Evolutionary conservation across 2,888 invertebrate genomes (phyloP), one percentile per base, ranked within the genome.

Genomic region (Philhelius pedissequus): DNA sequence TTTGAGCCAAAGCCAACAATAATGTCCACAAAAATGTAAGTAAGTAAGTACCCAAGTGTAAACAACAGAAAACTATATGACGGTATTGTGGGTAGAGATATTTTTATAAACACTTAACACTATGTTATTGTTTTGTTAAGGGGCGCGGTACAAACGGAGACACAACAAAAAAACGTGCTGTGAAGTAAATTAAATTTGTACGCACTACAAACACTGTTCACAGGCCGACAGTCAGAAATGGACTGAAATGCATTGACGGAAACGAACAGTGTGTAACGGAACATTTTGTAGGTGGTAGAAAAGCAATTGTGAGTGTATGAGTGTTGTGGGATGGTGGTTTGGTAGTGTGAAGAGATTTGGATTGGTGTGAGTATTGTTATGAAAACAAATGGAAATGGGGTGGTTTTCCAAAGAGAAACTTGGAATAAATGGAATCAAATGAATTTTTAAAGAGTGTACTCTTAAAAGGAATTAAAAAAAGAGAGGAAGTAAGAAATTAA

Each of bases 151-250:
- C 20, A 66, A 25, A 32, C 32, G 78, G 71, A 70, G 75, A 20
- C 80, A 68, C 70, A 75, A 76, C 52, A n/a, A 74, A 4, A 80
- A 22, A 84, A 84, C 84, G 84, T 84, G 80, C 43, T 68, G 18
- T 35, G 13, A 13, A 62, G 38, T 27, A 27, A 62, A 54, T 56
- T 35, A 35, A 50, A n/a, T 54, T 69, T 27, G n/a, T 38, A 71
- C 81, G 77, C 71, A 71, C 71, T 40, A 20, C 32, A 56, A 38
- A 80, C 74, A 86, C 81, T 81, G 66, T 43, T 73, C 43, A 40
- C 81, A 64, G 45, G 69, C 70, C 71, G 86, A 86, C 86, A 81
- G 81, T 86, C 77, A 81, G 64, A 82, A 69, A 77, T 86, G 73
- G 76, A 86, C 86, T 86, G 86, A 81, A 84, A 62, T 81, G 74